Percentiles rank a stretch among this genome's conserved stretches.
phyloP scores from a whole-genome alignment of 1,140 invertebrate species.

The Drosophila biarmipes region DNA sequence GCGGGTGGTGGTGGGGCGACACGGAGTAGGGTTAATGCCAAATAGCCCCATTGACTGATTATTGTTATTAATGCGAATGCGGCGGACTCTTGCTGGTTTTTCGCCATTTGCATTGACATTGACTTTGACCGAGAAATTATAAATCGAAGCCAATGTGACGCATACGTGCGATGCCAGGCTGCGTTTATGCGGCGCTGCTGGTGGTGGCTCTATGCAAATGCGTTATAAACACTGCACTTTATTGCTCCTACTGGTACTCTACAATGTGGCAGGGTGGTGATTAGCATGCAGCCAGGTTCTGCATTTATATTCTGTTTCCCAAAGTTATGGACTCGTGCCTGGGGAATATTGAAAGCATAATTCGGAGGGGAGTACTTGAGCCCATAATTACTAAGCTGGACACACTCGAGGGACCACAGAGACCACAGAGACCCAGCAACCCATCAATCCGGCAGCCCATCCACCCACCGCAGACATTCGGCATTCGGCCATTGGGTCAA shows the following conservation, averaged over 20 bases:
- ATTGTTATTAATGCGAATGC: slow-evolving; percentile 65
- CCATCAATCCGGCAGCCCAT: slow-evolving; percentile 17
- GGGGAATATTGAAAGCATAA: background rate
- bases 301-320: background rate
- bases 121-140: slow-evolving; percentile 83
- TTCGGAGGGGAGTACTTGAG: slow-evolving; percentile 19
- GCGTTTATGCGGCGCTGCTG: slow-evolving; percentile 6
- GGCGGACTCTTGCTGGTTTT: slow-evolving; percentile 45
- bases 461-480: slow-evolving; percentile 26
- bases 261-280: background rate
- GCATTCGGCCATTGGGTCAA: slow-evolving; percentile 66
- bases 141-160: slow-evolving; percentile 74
- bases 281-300: slow-evolving; percentile 18
- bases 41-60: slow-evolving; percentile 49
- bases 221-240: slow-evolving; percentile 12
- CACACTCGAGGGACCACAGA: slow-evolving; percentile 19
- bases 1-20: slow-evolving; percentile 1
- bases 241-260: background rate
- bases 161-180: slow-evolving; percentile 38
- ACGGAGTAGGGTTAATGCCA: slow-evolving; percentile 16
- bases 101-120: slow-evolving; percentile 80
- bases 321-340: slow-evolving; percentile 9
- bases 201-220: slow-evolving; percentile 10
- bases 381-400: slow-evolving; percentile 21
- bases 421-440: background rate